Conservation (phyloP, 2,888 invertebrate genomes). For the Drosophila tanythrix region DNA sequence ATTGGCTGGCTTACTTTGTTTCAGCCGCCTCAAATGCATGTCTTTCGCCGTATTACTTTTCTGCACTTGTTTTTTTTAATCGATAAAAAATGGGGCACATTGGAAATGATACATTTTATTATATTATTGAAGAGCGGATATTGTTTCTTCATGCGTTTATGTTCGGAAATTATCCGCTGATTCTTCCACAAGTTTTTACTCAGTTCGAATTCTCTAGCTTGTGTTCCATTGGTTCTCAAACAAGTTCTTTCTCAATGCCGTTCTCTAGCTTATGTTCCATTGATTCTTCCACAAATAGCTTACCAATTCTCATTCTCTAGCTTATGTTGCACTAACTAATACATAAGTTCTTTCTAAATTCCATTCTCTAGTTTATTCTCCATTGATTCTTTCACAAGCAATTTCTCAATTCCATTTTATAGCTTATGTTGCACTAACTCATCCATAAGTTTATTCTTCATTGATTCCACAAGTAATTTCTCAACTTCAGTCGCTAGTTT, state of each 20-base stretch:
- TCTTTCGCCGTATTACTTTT: not conserved
- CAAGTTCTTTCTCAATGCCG: not conserved
- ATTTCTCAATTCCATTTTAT: not conserved
- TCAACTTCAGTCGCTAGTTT: not conserved
- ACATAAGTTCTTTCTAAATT: not conserved
- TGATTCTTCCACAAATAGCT: not conserved
- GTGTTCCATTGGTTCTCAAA: not conserved
- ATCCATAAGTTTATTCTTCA: not conserved
- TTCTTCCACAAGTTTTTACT: not conserved
- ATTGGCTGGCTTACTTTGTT: conserved; percentile 2
- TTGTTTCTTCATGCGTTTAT: not conserved
- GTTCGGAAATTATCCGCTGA: not conserved
- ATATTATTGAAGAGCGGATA: not conserved
- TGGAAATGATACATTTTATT: not conserved
- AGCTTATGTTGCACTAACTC: too few species aligned
- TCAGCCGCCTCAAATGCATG: not conserved
- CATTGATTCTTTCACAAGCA: not conserved
- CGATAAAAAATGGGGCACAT: conserved; percentile 2
- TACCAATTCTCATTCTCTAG: not conserved
- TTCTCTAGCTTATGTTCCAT: not conserved
- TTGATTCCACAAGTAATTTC: not conserved
- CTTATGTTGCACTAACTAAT: not conserved
- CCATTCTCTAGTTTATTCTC: not conserved
- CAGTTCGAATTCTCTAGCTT: not conserved
- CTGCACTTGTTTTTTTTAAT: not conserved